Evolutionary conservation across 2,888 invertebrate genomes (phyloP).

Genomic region (Hartigia nigra): DNA sequence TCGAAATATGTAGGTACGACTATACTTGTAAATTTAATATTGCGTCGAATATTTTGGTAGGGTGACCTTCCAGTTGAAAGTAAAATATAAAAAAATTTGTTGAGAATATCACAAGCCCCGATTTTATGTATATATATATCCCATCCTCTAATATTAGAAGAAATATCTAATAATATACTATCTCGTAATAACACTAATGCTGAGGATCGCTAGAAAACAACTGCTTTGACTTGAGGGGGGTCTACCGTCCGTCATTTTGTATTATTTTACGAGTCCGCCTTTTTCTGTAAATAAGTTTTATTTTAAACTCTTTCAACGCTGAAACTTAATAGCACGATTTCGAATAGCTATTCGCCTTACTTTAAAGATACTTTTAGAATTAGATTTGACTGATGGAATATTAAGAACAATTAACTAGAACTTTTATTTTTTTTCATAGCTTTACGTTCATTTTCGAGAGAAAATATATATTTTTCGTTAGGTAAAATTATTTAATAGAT

Average conservation of each 20-base stretch:
- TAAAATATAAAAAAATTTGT: neutral
- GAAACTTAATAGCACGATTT: neutral
- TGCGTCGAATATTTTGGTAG: too few relatives aligned
- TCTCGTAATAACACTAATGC: neutral
- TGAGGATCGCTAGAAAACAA: neutral
- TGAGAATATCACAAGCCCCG: neutral
- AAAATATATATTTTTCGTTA: neutral
- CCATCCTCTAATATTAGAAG: neutral
- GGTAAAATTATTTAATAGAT: neutral
- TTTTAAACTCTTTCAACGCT: neutral
- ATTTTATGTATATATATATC: neutral
- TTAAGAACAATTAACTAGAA: neutral
- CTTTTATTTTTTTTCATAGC: neutral
- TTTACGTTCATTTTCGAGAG: neutral
- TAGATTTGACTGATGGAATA: neutral
- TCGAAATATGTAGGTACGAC: neutral
- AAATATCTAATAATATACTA: constrained; percentile 4
- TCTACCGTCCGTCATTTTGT: neutral
- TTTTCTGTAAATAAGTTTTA: neutral
- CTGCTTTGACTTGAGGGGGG: neutral
- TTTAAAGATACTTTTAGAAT: neutral
- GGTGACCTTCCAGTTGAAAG: neutral
- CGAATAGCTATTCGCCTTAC: too few relatives aligned
- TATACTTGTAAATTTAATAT: neutral
- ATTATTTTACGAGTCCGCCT: neutral